Evolutionary conservation across 2,888 invertebrate genomes (phyloP), one percentile per base, ranked within the genome.

Genomic region (Tetragonula carbonaria): DNA sequence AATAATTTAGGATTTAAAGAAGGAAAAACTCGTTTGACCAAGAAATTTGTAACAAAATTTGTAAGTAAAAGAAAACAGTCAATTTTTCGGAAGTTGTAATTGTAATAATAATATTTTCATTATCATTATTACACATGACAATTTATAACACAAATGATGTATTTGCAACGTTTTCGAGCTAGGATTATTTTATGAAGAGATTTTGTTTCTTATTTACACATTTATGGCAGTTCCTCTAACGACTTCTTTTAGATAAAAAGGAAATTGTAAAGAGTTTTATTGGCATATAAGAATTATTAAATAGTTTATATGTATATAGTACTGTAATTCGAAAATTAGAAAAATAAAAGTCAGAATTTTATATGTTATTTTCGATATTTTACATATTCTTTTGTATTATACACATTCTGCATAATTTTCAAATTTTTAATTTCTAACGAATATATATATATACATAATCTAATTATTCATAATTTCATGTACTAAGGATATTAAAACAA

Each of bases 241-340:
- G 57, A 84, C 45, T 59, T 78, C 65, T 72, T 78, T 78, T 75
- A 87, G 74, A 65, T 66, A 71, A 87, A 79, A 80, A 33, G 55
- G 77, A 71, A 85, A 78, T 13, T 90, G 82, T 86, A 88, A 89
- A 90, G 82, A 88, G 62, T 84, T 87, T 85, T 86, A 88, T 89
- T 65, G 82, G 76, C 74, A 82, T 86, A 82, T 76, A 82, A 88
- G 90, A 85, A 86, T 82, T 86, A 83, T 82, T 84, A 82, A 74
- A 87, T 91, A 86, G 80, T 83, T 85, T 83, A 78, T 81, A 76
- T 91, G 89, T 91, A 90, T 66, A 91, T 91, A 90, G 81, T 87
- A 90, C 80, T 91, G 82, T 88, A 89, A 91, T 77, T 83, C 80
- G 74, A 83, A 87, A 86, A 89, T 87, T 84, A 82, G 80, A 65